Conservation (phyloP, 1,140 invertebrate species). For the Hylaeus anthracinus region DNA sequence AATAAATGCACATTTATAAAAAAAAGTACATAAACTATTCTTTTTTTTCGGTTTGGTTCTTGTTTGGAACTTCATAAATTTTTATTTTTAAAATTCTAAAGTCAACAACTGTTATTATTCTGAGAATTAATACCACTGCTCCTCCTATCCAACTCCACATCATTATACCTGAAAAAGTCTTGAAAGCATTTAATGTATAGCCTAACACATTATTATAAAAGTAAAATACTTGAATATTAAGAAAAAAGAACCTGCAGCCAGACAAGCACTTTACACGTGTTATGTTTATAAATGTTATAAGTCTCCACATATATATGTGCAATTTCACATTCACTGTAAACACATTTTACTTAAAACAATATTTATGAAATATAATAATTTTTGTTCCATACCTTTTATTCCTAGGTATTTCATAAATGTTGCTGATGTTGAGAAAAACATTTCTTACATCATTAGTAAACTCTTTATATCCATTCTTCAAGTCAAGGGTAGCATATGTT, state of each 20-base stretch:
- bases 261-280: constrained; percentile 49
- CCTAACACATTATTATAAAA: not conserved
- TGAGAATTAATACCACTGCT: constrained; percentile 52
- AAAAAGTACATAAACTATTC: not conserved
- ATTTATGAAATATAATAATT: not conserved
- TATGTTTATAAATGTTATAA: constrained; percentile 13
- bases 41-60: constrained; percentile 18
- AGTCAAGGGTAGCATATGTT: constrained; percentile 5
- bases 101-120: constrained; percentile 51
- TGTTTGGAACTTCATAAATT: constrained; percentile 54
- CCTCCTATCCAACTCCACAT: constrained; percentile 59
- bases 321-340: constrained; percentile 45
- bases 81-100: constrained; percentile 61
- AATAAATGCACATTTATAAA: not conserved
- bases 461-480: constrained; percentile 45
- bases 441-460: constrained; percentile 52
- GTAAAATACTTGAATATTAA: constrained; percentile 1
- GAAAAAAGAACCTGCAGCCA: constrained; percentile 20
- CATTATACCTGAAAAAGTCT: constrained; percentile 59
- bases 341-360: not conserved
- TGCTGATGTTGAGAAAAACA: constrained; percentile 3
- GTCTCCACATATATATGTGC: constrained; percentile 50
- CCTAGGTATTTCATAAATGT: not conserved
- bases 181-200: constrained; percentile 17
- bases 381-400: not conserved